phyloP scores from a whole-genome alignment of 2,797 vertebrate species.

The Gambelia wislizenii region DNA sequence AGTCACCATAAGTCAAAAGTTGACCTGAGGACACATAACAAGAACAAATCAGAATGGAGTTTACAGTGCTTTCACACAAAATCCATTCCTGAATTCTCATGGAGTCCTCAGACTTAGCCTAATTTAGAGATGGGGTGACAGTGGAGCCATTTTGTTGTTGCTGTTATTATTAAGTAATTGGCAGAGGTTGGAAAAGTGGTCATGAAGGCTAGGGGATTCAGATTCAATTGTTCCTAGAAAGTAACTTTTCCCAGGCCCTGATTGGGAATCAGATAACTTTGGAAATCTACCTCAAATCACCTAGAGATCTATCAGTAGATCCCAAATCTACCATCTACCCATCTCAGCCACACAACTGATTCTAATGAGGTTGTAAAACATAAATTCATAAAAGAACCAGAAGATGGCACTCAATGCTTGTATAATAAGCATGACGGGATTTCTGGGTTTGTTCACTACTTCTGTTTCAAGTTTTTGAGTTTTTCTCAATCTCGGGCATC shows the following conservation, averaged over 20 bases:
- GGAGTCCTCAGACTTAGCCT: neutral
- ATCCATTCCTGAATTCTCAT: neutral
- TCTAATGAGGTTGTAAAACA: neutral
- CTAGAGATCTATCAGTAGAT: neutral
- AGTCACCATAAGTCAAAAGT: too few relatives aligned
- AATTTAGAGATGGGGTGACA: neutral
- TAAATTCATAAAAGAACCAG: constrained; percentile 54
- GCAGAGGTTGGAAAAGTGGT: too few relatives aligned
- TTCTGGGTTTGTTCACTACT: neutral
- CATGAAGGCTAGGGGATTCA: too few relatives aligned
- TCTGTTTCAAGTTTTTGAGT: constrained; percentile 36
- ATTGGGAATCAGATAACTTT: neutral
- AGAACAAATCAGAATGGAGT: neutral
- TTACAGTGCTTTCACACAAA: neutral
- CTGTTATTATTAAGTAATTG: too few relatives aligned
- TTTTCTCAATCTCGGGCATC: constrained; percentile 11
- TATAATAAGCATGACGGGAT: fast-evolving
- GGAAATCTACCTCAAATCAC: neutral
- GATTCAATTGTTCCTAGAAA: too few relatives aligned
- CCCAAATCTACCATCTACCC: neutral
- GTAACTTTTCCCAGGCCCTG: neutral
- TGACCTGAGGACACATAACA: too few relatives aligned
- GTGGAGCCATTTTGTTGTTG: neutral
- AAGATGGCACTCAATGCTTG: constrained; percentile 74
- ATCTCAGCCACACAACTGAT: too few relatives aligned